Base-by-base conservation (phyloP, 2,113 vertebrate genomes). In the Bambusicola thoracicus region DNA sequence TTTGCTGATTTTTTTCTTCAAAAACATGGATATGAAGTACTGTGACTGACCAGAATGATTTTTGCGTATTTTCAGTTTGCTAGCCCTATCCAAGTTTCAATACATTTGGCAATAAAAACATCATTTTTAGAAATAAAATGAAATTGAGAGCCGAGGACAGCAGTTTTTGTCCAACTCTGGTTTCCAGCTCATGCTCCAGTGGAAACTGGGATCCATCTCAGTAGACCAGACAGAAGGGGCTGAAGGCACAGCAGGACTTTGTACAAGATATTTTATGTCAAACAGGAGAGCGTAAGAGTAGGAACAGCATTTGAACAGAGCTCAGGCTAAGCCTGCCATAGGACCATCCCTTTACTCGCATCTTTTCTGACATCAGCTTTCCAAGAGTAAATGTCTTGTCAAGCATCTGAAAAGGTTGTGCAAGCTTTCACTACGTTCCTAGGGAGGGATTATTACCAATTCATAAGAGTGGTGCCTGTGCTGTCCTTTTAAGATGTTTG, bases 1-100 rank as follows among this genome's bases (percentile, higher is more conserved):
- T 92, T 92, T 61, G 56, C 41, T 70, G 73, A 67, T 69, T 74
- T n/a, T 59, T 55, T 32, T 93, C n/a, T 56, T 88, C 46, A 83
- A 41, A 92, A 93, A 29, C 32, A 6, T 6, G 41, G 49, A 63
- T 15, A 20, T 32, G 67, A 74, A 83, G 14, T 63, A 20, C 34
- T 3, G 7, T 86, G 82, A 74, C 73, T 51, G 76, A 77, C 85
- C 38, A 78, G 56, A 10, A 38, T 81, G 62, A 74, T 29, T 62
- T 62, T 62, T 63, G 21, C 4, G 0, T 62, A 49, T 1, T 70
- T 76, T 68, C 0, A 0, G 11, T 77, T 87, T 70, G 18, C n/a
- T 25, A 30, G 9, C 18, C 41, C 21, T 82, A 69, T 86, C 72
- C 40, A 73, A 16, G 15, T 69, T 91, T 74, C 82, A 85, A 80